These are phyloP conservation scores for Tragelaphus imberbis DNA, from an alignment of 2,113 vertebrate genomes.

Conservation along the genomic window DNA sequence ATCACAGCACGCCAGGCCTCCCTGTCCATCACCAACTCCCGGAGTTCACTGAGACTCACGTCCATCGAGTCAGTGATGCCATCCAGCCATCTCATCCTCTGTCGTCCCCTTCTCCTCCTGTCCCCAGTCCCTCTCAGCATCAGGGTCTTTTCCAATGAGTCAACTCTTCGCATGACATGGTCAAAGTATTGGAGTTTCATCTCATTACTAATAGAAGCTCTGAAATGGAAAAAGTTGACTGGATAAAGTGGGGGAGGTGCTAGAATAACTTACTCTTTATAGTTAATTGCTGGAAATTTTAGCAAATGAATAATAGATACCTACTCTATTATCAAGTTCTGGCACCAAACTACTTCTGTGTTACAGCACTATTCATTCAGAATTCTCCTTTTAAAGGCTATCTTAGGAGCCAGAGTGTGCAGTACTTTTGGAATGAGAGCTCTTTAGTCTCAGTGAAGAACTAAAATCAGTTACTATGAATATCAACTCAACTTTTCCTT, in stretches of 20 bases:
- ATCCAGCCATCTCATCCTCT: too few species aligned
- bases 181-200: too few species aligned
- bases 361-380: neutral
- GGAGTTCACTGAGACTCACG: too few species aligned
- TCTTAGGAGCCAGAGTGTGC: neutral
- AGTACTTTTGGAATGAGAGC: neutral
- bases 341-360: neutral
- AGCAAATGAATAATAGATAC: neutral
- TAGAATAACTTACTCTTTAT: neutral
- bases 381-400: neutral
- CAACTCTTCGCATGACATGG: too few species aligned
- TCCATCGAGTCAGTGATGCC: too few species aligned
- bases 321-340: neutral
- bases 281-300: neutral
- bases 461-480: slow-evolving; percentile 19
- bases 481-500: neutral
- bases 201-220: neutral
- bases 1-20: too few species aligned
- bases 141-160: too few species aligned
- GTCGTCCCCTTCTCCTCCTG: too few species aligned
- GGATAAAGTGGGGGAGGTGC: neutral
- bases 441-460: neutral
- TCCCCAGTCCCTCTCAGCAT: too few species aligned
- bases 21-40: too few species aligned
- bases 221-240: neutral